These are phyloP conservation scores for Drosophila malerkotliana DNA, from an alignment of 1,140 invertebrate species.

Conservation along the genomic window DNA sequence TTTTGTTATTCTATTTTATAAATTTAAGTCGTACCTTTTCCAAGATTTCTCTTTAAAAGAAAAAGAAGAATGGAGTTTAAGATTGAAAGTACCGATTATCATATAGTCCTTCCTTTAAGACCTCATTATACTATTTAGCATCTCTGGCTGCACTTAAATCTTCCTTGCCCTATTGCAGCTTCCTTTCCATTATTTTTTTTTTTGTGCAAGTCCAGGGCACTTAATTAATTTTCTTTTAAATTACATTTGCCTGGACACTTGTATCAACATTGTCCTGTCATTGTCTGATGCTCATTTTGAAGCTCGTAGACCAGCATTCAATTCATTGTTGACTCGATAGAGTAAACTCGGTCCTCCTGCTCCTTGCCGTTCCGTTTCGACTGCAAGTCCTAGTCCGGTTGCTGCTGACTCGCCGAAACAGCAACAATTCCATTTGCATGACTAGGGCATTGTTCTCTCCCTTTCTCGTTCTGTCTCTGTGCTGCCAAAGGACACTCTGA, in stretches of 20 bases:
- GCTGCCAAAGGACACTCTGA: conserved; percentile 16
- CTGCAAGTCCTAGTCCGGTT: conserved; percentile 3
- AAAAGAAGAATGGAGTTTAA: too few species aligned
- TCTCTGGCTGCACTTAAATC: background rate
- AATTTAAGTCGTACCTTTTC: background rate
- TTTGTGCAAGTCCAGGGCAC: conserved; percentile 27
- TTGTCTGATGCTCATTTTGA: conserved; percentile 53
- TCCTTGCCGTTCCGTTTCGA: conserved; percentile 10
- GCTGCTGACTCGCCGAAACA: conserved; percentile 31
- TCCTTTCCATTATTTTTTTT: conserved; percentile 6
- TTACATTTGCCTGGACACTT: conserved; percentile 65
- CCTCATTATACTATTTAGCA: background rate
- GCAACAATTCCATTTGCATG: conserved; percentile 31
- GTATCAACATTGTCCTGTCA: conserved; percentile 54
- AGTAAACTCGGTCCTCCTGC: conserved; percentile 43
- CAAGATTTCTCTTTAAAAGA: background rate
- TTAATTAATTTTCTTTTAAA: conserved; percentile 78
- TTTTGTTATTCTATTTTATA: background rate
- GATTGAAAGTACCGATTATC: too few species aligned
- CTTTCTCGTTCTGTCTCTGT: background rate
- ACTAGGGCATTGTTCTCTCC: conserved; percentile 28
- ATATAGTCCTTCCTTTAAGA: background rate
- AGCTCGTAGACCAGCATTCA: conserved; percentile 49
- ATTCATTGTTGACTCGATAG: conserved; percentile 72
- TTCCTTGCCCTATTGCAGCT: background rate